phyloP scores from a whole-genome alignment of 2,797 vertebrate species.

The Morelia viridis region DNA sequence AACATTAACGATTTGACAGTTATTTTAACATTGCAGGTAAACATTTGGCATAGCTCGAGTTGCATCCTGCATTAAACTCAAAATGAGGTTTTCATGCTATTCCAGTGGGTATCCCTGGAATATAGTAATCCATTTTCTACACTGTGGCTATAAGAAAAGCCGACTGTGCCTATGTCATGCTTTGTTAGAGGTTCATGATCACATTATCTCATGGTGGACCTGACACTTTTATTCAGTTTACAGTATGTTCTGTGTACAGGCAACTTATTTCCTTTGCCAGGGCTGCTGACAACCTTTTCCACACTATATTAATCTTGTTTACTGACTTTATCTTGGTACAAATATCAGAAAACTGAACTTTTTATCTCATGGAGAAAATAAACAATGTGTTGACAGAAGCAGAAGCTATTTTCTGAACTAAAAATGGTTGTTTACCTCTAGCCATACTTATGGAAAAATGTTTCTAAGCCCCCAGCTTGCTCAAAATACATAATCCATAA shows the following conservation, averaged over 20 bases:
- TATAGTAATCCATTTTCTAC: slow-evolving; percentile 96
- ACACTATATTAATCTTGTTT: slow-evolving; percentile 99
- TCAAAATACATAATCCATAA: slow-evolving; percentile 76
- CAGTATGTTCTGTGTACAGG: slow-evolving; percentile 88
- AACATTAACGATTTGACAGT: slow-evolving; percentile 46
- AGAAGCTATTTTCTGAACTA: slow-evolving; percentile 87
- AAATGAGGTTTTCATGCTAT: slow-evolving; percentile 80
- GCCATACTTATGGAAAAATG: slow-evolving; percentile 79
- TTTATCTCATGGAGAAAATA: slow-evolving; percentile 84
- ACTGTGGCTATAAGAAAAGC: slow-evolving; percentile 84
- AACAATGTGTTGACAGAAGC: slow-evolving; percentile 84
- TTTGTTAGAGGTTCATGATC: slow-evolving; percentile 97
- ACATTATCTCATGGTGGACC: slow-evolving; percentile 96
- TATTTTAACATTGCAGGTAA: slow-evolving; percentile 56
- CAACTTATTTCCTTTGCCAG: slow-evolving; percentile 91
- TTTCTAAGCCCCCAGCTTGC: slow-evolving; percentile 69
- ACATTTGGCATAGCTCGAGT: slow-evolving; percentile 60
- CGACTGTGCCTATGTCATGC: slow-evolving; percentile 88
- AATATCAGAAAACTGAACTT: slow-evolving; percentile 92
- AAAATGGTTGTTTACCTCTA: slow-evolving; percentile 90
- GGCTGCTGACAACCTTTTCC: slow-evolving; percentile 97
- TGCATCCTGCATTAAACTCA: slow-evolving; percentile 75
- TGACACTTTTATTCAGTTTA: slow-evolving; percentile 98
- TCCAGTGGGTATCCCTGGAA: slow-evolving; percentile 77
- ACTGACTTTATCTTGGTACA: slow-evolving; percentile 94